These are phyloP conservation scores for Mizuhopecten yessoensis DNA, from an alignment of 1,140 invertebrate genomes.

Conservation along the genomic window DNA sequence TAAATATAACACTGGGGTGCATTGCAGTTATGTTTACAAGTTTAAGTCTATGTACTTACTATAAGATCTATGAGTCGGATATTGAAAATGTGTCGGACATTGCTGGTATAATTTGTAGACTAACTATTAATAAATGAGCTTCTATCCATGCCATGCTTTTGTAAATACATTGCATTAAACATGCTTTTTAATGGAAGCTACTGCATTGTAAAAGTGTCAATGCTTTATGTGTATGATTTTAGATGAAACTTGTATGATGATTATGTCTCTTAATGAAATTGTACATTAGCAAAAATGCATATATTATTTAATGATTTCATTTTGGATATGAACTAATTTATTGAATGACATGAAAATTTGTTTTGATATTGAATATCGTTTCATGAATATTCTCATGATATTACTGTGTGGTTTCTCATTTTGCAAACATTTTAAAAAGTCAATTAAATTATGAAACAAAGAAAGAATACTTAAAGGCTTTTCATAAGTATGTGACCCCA, in stretches of 20 bases:
- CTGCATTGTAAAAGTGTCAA: neutral
- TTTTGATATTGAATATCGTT: slow-evolving; percentile 14
- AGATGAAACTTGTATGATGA: neutral
- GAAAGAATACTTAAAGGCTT: neutral
- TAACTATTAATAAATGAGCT: too few relatives aligned
- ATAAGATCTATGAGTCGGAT: neutral
- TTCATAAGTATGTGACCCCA: neutral
- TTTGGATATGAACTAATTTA: neutral
- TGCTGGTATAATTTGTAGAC: too few relatives aligned
- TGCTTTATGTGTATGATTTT: neutral
- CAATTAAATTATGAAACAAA: neutral
- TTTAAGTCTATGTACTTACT: neutral
- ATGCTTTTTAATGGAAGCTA: slow-evolving; percentile 18
- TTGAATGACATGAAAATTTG: neutral
- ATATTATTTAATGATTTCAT: slow-evolving; percentile 2
- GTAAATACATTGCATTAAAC: neutral
- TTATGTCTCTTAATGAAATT: neutral
- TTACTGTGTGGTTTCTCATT: neutral
- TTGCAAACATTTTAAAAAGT: neutral
- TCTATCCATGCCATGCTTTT: neutral
- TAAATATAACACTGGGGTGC: neutral
- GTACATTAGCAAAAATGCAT: neutral
- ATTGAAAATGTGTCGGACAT: too few relatives aligned
- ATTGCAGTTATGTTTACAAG: neutral
- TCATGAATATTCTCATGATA: neutral